Evolutionary conservation across 2,888 invertebrate species (phyloP).

Genomic region (Drosophila paramelanica): DNA sequence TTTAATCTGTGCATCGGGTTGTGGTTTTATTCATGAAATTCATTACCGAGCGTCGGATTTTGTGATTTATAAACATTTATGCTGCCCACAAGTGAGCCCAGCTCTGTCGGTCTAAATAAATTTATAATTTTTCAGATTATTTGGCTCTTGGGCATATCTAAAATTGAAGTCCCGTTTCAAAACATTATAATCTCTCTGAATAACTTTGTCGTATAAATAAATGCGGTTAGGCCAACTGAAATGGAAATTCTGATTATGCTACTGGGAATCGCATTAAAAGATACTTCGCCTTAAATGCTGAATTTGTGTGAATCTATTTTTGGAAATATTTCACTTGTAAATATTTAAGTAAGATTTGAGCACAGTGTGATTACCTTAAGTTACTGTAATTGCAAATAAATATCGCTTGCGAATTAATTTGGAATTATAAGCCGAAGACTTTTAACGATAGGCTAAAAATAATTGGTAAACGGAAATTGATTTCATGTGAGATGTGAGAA

Average conservation of each 20-base stretch:
- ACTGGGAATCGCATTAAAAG: background rate
- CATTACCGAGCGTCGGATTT: slow-evolving; percentile 47
- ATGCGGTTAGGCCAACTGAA: background rate
- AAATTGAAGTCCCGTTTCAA: background rate
- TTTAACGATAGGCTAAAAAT: too few species aligned
- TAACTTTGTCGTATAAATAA: slow-evolving; percentile 31
- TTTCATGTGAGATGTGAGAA: too few species aligned
- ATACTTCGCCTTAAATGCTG: background rate
- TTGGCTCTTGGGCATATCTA: background rate
- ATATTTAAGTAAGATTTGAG: background rate
- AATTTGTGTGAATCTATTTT: background rate
- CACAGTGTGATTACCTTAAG: background rate
- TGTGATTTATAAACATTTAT: slow-evolving; percentile 11
- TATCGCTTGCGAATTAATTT: background rate
- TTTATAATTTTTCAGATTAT: slow-evolving; percentile 22
- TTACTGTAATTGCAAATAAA: background rate
- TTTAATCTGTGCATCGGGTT: slow-evolving; percentile 2
- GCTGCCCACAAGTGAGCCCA: background rate
- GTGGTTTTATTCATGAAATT: slow-evolving; percentile 60
- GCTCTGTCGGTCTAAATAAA: slow-evolving; percentile 17
- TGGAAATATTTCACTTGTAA: background rate
- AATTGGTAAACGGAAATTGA: too few species aligned
- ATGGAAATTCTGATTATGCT: background rate
- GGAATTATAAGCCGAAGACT: too few species aligned
- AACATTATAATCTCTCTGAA: slow-evolving; percentile 10